These are phyloP conservation scores for Gorsachius goisagi DNA, from an alignment of 2,113 vertebrate genomes.

Conservation along the genomic window DNA sequence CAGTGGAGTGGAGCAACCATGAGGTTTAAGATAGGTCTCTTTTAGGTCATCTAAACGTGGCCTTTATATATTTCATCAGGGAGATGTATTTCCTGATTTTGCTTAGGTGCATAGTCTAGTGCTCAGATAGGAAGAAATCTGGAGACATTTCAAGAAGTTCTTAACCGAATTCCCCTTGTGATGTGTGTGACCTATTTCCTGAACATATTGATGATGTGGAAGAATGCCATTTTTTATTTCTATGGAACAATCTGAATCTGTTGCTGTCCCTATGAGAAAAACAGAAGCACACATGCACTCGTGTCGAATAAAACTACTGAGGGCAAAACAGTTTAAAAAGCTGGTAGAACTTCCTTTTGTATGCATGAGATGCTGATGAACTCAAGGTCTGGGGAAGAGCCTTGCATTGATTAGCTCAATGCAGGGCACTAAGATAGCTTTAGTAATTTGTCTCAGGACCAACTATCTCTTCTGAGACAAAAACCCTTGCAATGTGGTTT, in stretches of 20 bases:
- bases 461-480: neutral
- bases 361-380: constrained; percentile 11
- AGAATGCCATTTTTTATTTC: neutral
- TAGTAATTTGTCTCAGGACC: neutral
- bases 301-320: neutral
- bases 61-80: neutral
- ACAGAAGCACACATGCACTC: neutral
- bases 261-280: neutral
- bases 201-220: neutral
- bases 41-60: neutral
- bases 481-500: neutral
- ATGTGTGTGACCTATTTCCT: neutral
- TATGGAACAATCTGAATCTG: neutral
- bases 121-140: neutral
- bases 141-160: neutral
- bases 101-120: accelerated
- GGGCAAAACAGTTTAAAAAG: neutral
- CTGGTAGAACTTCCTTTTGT: neutral
- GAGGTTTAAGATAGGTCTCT: neutral
- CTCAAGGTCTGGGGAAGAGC: neutral
- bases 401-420: neutral
- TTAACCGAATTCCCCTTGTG: neutral
- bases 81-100: neutral
- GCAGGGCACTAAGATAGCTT: neutral
- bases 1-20: neutral